Evolutionary conservation across 2,888 invertebrate species (phyloP), one percentile per base, ranked within the genome.

Genomic region (Eristalis pertinax): DNA sequence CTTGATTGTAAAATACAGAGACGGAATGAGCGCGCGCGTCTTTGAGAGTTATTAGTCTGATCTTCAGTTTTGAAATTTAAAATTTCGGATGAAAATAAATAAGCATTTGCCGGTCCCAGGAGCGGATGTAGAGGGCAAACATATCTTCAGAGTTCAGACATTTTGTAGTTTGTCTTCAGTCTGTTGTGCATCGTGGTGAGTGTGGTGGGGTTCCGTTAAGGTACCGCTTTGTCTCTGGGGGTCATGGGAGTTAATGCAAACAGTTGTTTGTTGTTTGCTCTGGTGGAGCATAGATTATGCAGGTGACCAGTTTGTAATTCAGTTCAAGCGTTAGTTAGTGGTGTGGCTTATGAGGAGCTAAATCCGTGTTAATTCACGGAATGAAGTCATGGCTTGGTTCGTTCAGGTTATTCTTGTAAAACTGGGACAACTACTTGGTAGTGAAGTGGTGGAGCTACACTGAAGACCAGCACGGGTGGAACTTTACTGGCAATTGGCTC

Each of bases 1-100:
- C 73, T 80, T 85, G 76, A 80, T 79, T 69, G 69, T 68, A 19
- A 77, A 68, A 70, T 78, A 64, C 73, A 64, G 22, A 63, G 75
- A 76, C 72, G 58, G 58, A 76, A 67, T 76, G 70, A 80, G 67
- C 72, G 65, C 79, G 67, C 35, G 60, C 72, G 64, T 79, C 50
- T 50, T 19, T 8, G 32, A 22, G 29, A 65, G 32, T 65, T 78
- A 77, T 77, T 69, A 64, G 62, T 73, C 35, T 73, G 41, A 38
- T 67, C 35, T 73, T 65, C 22, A 64, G 50, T 63, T 19, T 62
- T 64, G 32, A 65, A 65, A 50, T 50, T 43, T 43, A n/a, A 67
- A 68, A 68, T 35, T 75, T 15, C 19, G 15, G 38, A 60, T 63
- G 43, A 32, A 43, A 68, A 69, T 58, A 58, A 38, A 50, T 64